Base-by-base conservation (phyloP, 2,113 vertebrate species). In the Turnix velox region DNA sequence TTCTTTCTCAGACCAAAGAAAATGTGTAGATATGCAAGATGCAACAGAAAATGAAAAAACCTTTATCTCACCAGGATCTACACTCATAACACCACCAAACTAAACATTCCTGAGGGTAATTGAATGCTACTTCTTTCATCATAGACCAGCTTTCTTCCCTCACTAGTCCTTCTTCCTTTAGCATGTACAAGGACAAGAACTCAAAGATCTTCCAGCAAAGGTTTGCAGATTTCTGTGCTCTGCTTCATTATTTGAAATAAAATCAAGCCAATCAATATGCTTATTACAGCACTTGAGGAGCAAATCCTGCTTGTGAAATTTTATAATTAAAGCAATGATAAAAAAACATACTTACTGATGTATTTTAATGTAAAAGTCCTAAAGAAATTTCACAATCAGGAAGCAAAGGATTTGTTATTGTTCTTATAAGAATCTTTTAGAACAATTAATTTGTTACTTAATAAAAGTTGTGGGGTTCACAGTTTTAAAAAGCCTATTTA, bases 1-100 rank as follows among this genome's bases (percentile, higher is more conserved):
- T 89, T 91, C 88, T 90, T 92, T 77, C 89, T 59, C 31, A n/a
- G 59, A 86, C 90, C 81, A 78, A 92, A 92, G 65, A 75, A 84
- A 88, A 91, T 16, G 16, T 43, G 48, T 76, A 54, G 15, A 23
- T 42, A 77, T 22, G 67, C 12, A 24, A 75, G 72, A 18, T 0
- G 0, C 25, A 58, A 92, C 20, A 45, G 45, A 68, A 92, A 89
- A 52, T 31, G 67, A 59, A 48, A 49, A 88, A 57, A 2, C 4
- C 0, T 49, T 11, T 55, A 85, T 72, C 61, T 87, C 71, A 87
- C 67, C 11, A 40, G 54, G 48, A 55, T 27, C 57, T 62, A n/a
- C 62, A 58, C 12, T 33, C 33, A 73, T 81, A 88, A 69, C 35
- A 4, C 9, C 49, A 52, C 88, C 83, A 88, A 94, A 73, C 43